A percentile compares a stretch with the other conserved stretches of the same genome.
phyloP scores from a whole-genome alignment of 2,888 invertebrate genomes.

The Rotaria magnacalcarata region DNA sequence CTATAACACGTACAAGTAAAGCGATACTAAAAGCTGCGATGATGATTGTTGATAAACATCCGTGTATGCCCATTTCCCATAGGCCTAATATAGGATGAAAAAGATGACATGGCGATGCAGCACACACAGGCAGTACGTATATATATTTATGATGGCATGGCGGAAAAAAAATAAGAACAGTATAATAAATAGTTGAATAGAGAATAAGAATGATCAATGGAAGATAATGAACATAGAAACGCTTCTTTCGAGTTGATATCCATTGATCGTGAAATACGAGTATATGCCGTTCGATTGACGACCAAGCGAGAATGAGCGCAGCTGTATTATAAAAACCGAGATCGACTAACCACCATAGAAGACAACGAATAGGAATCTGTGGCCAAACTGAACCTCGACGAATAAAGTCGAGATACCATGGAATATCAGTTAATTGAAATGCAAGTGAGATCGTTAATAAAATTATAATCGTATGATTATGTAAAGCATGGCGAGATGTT shows the following conservation, averaged over 20 bases:
- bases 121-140: background rate
- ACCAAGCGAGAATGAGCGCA: background rate
- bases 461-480: constrained; percentile 14
- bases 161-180: background rate
- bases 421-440: constrained; percentile 18
- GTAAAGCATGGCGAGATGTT: background rate
- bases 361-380: background rate
- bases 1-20: background rate
- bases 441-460: background rate
- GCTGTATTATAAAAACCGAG: background rate
- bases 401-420: background rate
- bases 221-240: constrained; percentile 28
- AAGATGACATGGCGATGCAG: background rate
- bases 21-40: background rate
- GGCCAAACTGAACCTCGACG: background rate
- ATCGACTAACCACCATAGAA: background rate
- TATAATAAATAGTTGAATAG: background rate
- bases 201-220: background rate
- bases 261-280: constrained; percentile 23
- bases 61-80: constrained; percentile 4
- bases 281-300: constrained; percentile 9
- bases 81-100: background rate
- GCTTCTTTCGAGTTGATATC: background rate
- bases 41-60: background rate
- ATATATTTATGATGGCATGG: background rate